phyloP scores from a whole-genome alignment of 2,888 invertebrate genomes.

The Rutpela maculata region DNA sequence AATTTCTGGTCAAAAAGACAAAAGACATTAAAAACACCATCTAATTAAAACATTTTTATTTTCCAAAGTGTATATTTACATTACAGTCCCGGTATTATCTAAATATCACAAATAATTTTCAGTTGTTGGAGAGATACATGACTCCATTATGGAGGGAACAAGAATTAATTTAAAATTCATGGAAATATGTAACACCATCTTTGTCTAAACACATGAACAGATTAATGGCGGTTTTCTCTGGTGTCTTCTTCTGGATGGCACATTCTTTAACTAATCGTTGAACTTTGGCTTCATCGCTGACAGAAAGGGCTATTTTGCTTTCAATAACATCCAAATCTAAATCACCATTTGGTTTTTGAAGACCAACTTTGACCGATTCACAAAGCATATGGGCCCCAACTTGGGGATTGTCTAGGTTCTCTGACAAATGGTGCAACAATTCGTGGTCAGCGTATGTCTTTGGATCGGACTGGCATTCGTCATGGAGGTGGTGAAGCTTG shows the following conservation, averaged over 20 bases:
- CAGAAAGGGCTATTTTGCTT: constrained; percentile 28
- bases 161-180: background rate
- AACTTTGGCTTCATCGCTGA: constrained; percentile 35
- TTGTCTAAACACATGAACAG: constrained; percentile 35
- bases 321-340: constrained; percentile 36
- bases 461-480: constrained; percentile 18
- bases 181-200: background rate
- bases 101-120: no score
- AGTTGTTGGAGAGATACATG: no score
- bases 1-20: no score
- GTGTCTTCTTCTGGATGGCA: constrained; percentile 38
- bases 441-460: constrained; percentile 20
- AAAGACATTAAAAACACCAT: no score
- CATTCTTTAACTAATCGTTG: constrained; percentile 43
- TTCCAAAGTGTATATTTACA: no score
- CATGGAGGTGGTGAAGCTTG: constrained; percentile 27
- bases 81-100: no score
- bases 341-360: constrained; percentile 42
- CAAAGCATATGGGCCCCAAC: constrained; percentile 45
- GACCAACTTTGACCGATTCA: constrained; percentile 35
- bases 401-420: constrained; percentile 19
- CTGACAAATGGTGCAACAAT: constrained; percentile 15
- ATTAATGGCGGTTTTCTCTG: constrained; percentile 39
- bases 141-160: no score
- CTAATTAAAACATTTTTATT: no score